Conservation (phyloP, 2,888 invertebrate species). For the Chelonus formosanus region DNA sequence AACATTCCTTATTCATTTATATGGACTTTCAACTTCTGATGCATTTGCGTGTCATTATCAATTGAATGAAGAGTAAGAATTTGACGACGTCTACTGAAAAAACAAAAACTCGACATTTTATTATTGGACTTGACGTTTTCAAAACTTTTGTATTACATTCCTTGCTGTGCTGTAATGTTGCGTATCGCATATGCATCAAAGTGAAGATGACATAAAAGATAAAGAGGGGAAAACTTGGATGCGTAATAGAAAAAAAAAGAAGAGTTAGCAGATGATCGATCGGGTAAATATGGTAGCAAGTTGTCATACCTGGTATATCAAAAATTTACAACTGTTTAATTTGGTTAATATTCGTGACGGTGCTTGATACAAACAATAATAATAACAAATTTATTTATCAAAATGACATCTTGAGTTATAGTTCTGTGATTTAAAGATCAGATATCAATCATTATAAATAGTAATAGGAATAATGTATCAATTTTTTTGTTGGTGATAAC, state of each 20-base stretch:
- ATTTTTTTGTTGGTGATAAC: too few species aligned
- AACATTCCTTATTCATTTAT: neutral
- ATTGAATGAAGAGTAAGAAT: neutral
- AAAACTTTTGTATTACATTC: too few species aligned
- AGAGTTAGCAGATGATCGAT: slow-evolving; percentile 9
- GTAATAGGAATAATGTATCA: too few species aligned
- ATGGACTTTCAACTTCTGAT: neutral
- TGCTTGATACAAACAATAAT: too few species aligned
- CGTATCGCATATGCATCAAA: slow-evolving; percentile 3
- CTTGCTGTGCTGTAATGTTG: neutral
- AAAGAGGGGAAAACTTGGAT: neutral
- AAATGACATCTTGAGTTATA: too few species aligned
- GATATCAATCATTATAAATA: too few species aligned
- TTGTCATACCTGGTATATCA: too few species aligned
- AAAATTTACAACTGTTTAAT: too few species aligned
- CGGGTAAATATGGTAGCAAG: neutral
- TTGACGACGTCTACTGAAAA: neutral
- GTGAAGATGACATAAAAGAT: slow-evolving; percentile 2
- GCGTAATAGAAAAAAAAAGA: neutral
- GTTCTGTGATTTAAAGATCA: too few species aligned
- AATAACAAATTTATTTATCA: too few species aligned
- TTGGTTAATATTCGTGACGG: too few species aligned
- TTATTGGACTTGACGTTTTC: neutral
- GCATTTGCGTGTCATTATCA: slow-evolving; percentile 9
- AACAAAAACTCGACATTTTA: neutral